Evolutionary conservation across 2,113 vertebrate genomes (phyloP), one percentile per base, ranked within the genome.

Genomic region (Prunella fulvescens): DNA sequence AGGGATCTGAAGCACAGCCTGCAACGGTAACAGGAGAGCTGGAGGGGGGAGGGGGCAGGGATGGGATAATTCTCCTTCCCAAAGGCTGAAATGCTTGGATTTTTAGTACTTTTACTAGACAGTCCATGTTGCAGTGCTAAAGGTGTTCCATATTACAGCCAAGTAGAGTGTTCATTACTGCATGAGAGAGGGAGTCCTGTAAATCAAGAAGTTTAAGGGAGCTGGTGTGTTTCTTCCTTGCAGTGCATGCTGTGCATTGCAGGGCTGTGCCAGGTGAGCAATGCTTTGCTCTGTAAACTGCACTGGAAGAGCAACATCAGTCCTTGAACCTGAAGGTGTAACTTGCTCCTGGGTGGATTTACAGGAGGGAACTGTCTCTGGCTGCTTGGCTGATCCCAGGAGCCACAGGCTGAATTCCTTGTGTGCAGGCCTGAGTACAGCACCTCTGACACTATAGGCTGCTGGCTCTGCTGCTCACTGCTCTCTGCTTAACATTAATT

Each of bases 1-100:
- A 98, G 95, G 88, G 99, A 99, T 35, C 83, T 99, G n/a, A 97
- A 97, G 51, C 61, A 76, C 88, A 98, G 95, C 12, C 98, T 99
- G 45, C 98, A 95, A 85, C 97, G 98, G 99, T 99, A 97, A 91
- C 37, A 50, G 33, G 71, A 67, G 33, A 44, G 39, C 67, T 64
- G 80, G 51, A 64, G 84, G 70, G 53, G 67, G 84, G 61, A 79
- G 53, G 53, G 81, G 78, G 40, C 40, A 35, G 50, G 65, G 15
- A 20, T 67, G 31, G 39, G 39, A 13, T 56, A 29, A 42, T 74
- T 86, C 73, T 44, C 33, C 7, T 83, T 86, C 51, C 77, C 61
- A 78, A 39, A 70, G 54, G 23, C 42, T 78, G 69, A 78, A 83
- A 64, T 8, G 2, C 20, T 78, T 88, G 65, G 57, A 33, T 42